Percentiles rank a stretch among this genome's conserved stretches.
phyloP scores from a whole-genome alignment of 2,888 invertebrate species.

The Drosophila merina region DNA sequence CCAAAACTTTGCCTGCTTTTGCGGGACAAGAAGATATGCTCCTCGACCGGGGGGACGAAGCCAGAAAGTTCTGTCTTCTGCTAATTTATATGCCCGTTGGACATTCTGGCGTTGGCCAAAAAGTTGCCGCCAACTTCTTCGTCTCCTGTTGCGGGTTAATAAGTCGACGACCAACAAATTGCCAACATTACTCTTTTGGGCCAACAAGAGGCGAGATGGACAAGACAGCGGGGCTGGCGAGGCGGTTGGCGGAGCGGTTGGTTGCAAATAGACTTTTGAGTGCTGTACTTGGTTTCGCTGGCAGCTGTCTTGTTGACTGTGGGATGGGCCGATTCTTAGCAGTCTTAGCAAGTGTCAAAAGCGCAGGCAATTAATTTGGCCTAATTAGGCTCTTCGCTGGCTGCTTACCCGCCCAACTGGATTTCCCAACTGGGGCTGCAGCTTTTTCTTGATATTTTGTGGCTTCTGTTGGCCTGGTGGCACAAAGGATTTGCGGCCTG shows the following conservation, averaged over 20 bases:
- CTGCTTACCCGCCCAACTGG: conserved; percentile 50
- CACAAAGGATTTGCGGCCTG: conserved; percentile 62
- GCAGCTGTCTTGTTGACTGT: conserved; percentile 65
- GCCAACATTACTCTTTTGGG: conserved; percentile 71
- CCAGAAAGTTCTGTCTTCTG: conserved; percentile 58
- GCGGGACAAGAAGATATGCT: conserved; percentile 28
- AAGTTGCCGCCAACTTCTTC: conserved; percentile 68
- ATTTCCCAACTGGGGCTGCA: conserved; percentile 54
- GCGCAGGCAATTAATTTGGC: conserved; percentile 77
- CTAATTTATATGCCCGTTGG: conserved; percentile 80
- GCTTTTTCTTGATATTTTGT: conserved; percentile 52
- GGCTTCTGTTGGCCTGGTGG: conserved; percentile 51
- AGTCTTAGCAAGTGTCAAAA: conserved; percentile 75
- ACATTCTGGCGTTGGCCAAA: conserved; percentile 76
- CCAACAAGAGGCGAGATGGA: neutral
- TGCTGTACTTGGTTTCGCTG: conserved; percentile 66
- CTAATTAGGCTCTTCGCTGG: conserved; percentile 75
- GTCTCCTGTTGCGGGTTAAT: conserved; percentile 73
- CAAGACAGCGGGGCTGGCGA: neutral
- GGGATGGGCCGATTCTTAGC: conserved; percentile 24
- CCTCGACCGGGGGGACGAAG: neutral
- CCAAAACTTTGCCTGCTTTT: conserved; percentile 70
- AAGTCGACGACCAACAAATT: conserved; percentile 73
- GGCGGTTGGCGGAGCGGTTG: conserved; percentile 17
- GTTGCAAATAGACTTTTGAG: conserved; percentile 75